phyloP scores from a whole-genome alignment of 2,113 vertebrate genomes.

The Centropus bengalensis region DNA sequence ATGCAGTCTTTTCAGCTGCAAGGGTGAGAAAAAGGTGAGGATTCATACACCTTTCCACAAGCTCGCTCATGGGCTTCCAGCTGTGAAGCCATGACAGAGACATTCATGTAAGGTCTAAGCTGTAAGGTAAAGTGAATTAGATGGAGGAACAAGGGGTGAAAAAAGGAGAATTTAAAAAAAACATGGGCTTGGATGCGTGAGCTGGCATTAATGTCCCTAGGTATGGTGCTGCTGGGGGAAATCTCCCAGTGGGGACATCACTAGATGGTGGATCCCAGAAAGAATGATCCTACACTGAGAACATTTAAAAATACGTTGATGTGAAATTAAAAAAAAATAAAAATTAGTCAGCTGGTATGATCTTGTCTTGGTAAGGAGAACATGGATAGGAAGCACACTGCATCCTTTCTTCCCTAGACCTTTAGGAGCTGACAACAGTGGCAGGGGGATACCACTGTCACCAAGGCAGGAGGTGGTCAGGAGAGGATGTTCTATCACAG shows the following conservation, averaged over 20 bases:
- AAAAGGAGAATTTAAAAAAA: neutral
- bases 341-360: neutral
- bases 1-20: fast-evolving
- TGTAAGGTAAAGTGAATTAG: neutral
- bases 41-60: neutral
- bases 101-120: neutral
- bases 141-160: neutral
- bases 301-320: neutral
- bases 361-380: neutral
- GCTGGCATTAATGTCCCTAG: neutral
- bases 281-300: neutral
- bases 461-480: neutral
- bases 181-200: neutral
- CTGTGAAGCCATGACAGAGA: neutral
- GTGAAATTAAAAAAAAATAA: neutral
- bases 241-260: no score
- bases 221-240: neutral
- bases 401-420: neutral
- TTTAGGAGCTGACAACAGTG: fast-evolving
- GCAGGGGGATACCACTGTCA: neutral
- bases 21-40: neutral
- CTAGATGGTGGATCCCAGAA: neutral
- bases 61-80: fast-evolving
- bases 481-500: neutral
- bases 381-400: neutral